phyloP scores from a whole-genome alignment of 1,140 invertebrate genomes.

The Microvelia longipes region DNA sequence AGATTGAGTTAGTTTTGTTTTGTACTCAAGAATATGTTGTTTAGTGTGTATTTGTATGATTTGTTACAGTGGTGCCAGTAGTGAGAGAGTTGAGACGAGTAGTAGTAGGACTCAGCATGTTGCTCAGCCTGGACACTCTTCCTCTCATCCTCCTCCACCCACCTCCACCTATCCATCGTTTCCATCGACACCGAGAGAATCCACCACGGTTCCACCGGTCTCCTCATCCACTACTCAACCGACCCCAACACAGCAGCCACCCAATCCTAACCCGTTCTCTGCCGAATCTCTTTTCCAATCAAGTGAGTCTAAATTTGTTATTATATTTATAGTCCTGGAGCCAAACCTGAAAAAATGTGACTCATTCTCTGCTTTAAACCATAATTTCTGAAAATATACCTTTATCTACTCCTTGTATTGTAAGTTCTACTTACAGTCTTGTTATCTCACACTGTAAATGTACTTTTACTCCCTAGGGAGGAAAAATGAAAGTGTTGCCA shows the following conservation, averaged over 20 bases:
- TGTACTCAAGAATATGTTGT: no score
- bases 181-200: constrained; percentile 26
- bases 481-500: no score
- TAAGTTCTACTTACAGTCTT: no score
- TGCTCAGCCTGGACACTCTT: constrained; percentile 34
- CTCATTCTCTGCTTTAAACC: no score
- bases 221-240: constrained; percentile 31
- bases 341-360: no score
- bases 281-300: constrained; percentile 74
- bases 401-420: no score
- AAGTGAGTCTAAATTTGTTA: constrained; percentile 49
- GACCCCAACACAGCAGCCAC: constrained; percentile 34
- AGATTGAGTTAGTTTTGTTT: no score
- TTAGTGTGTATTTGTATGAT: no score
- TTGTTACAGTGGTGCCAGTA: neutral
- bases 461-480: no score
- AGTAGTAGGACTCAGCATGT: constrained; percentile 36
- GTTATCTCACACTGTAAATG: no score
- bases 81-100: constrained; percentile 17
- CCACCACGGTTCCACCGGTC: constrained; percentile 31
- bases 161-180: constrained; percentile 47
- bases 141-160: constrained; percentile 11
- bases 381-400: no score
- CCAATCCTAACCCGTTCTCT: constrained; percentile 65
- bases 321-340: no score